A percentile compares a stretch with the other conserved stretches of the same genome.
phyloP scores from a whole-genome alignment of 2,888 invertebrate genomes.

The Drosophila mimica region DNA sequence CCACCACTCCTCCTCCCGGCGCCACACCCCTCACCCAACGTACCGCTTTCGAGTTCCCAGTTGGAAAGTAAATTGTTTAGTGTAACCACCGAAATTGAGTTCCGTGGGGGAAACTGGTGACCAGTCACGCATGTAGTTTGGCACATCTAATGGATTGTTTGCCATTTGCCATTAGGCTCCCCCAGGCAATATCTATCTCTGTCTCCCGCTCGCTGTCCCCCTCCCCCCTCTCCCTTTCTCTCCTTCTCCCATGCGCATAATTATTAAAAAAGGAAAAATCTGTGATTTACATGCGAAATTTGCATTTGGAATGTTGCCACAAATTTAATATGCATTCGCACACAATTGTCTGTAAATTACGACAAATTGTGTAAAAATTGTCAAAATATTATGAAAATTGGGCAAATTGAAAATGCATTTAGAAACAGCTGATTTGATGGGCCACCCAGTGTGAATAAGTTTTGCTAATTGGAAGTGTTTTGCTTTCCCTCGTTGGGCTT shows the following conservation, averaged over 20 bases:
- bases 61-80: slow-evolving; percentile 43
- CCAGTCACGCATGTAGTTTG: slow-evolving; percentile 64
- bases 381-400: slow-evolving; percentile 28
- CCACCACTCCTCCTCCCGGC: neutral
- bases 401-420: slow-evolving; percentile 28
- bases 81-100: slow-evolving; percentile 21
- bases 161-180: slow-evolving; percentile 36
- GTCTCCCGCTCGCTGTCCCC: neutral
- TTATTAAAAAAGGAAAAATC: slow-evolving; percentile 15
- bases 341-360: slow-evolving; percentile 1
- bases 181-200: slow-evolving; percentile 13
- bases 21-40: neutral
- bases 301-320: slow-evolving; percentile 47
- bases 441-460: slow-evolving; percentile 13
- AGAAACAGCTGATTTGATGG: slow-evolving; percentile 6
- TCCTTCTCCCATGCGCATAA: neutral
- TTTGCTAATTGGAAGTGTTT: slow-evolving; percentile 21
- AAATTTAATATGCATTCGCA: slow-evolving; percentile 35
- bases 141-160: slow-evolving; percentile 67
- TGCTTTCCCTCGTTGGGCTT: slow-evolving; percentile 42
- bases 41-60: slow-evolving; percentile 24
- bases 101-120: slow-evolving; percentile 43
- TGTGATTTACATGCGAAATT: slow-evolving; percentile 39
- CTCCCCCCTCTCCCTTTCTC: neutral
- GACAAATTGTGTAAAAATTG: slow-evolving; percentile 14